Evolutionary conservation across 2,797 vertebrate species (phyloP).

Genomic region (Scomberomorus guttatus): DNA sequence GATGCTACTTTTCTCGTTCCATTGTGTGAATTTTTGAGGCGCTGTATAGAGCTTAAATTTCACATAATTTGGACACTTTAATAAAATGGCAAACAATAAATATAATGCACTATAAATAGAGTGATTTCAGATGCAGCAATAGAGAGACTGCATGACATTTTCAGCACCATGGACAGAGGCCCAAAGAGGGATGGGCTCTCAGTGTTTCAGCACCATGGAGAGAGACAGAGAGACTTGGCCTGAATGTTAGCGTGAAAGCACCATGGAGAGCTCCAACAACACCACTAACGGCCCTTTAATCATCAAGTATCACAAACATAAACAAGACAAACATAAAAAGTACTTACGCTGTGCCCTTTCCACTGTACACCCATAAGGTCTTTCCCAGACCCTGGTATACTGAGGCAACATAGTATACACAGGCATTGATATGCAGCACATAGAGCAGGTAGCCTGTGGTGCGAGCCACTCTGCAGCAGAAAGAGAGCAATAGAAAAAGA

Average conservation of each 20-base stretch:
- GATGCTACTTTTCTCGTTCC: no score
- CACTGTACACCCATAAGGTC: slow-evolving; percentile 92
- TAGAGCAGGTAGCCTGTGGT: slow-evolving; percentile 94
- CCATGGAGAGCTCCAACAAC: neutral
- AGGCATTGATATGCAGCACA: slow-evolving; percentile 91
- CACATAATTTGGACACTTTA: no score
- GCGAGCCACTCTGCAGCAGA: slow-evolving; percentile 87
- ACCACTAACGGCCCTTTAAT: neutral
- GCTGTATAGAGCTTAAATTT: no score
- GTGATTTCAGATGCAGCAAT: no score
- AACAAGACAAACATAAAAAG: neutral
- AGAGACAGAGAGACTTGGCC: neutral
- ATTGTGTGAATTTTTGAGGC: no score
- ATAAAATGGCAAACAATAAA: no score
- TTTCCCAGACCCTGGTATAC: slow-evolving; percentile 87
- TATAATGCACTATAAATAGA: no score
- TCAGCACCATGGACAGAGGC: slow-evolving; percentile 3
- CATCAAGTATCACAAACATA: neutral
- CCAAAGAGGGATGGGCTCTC: neutral
- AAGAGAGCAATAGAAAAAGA: neutral
- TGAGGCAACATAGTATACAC: slow-evolving; percentile 90
- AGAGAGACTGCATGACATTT: neutral
- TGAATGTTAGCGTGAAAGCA: neutral
- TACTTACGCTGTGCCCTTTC: slow-evolving; percentile 90
- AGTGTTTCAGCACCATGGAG: neutral